phyloP scores from a whole-genome alignment of 2,888 invertebrate species.

The Ramazzottius varieornatus region DNA sequence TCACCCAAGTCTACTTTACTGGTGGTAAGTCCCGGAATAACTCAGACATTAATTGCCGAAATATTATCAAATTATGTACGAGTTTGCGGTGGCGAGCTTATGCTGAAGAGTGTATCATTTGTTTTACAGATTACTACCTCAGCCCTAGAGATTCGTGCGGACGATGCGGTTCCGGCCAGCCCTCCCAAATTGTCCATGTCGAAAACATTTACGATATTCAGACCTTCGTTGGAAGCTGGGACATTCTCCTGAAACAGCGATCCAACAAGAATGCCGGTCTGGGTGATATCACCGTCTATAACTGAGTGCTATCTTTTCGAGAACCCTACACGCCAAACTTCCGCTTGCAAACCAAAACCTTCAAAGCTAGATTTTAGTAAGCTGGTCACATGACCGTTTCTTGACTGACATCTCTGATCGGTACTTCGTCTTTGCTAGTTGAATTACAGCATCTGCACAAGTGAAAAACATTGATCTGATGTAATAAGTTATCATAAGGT shows the following conservation, averaged over 20 bases:
- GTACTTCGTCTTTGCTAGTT: too few relatives aligned
- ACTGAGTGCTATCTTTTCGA: too few relatives aligned
- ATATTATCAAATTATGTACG: not conserved
- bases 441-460: too few relatives aligned
- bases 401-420: too few relatives aligned
- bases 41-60: not conserved
- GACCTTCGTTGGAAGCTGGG: not conserved
- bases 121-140: not conserved
- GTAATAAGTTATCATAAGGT: slow-evolving; percentile 7
- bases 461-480: too few relatives aligned
- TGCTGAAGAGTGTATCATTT: not conserved
- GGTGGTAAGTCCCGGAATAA: not conserved
- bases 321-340: too few relatives aligned
- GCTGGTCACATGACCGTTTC: too few relatives aligned
- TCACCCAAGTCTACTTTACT: not conserved
- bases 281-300: too few relatives aligned
- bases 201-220: not conserved
- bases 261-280: too few relatives aligned
- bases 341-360: too few relatives aligned
- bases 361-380: too few relatives aligned
- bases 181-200: not conserved
- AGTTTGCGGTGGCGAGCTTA: not conserved
- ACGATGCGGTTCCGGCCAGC: not conserved
- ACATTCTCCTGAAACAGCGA: not conserved
- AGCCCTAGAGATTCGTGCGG: not conserved